Evolutionary conservation across 1,140 invertebrate species (phyloP).

Genomic region (Brachionus paranguensis): DNA sequence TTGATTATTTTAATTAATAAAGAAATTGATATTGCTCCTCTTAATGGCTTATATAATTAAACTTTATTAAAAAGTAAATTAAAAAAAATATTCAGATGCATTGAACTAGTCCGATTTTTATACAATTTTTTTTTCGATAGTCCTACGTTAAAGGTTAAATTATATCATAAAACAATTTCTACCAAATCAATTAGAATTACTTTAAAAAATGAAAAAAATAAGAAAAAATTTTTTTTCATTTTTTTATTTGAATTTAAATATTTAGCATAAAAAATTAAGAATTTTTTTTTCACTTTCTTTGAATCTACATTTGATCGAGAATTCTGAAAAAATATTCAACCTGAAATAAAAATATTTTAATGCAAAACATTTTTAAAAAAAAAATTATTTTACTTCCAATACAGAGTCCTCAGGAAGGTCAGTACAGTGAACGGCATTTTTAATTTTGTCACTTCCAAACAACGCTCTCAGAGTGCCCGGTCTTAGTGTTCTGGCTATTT

Average conservation of each 20-base stretch:
- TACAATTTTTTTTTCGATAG: too few relatives aligned
- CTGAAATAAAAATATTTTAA: constrained; percentile 44
- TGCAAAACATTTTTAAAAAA: not conserved
- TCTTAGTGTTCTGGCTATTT: constrained; percentile 73
- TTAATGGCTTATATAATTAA: too few relatives aligned
- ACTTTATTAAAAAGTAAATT: too few relatives aligned
- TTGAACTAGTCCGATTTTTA: too few relatives aligned
- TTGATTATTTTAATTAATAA: too few relatives aligned
- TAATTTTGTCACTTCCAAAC: constrained; percentile 72
- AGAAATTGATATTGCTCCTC: too few relatives aligned
- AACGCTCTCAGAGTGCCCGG: constrained; percentile 75
- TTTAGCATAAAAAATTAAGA: not conserved
- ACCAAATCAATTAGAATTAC: too few relatives aligned
- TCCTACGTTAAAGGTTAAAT: too few relatives aligned
- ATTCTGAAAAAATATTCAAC: constrained; percentile 55
- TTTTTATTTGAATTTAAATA: not conserved
- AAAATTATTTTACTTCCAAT: constrained; percentile 63
- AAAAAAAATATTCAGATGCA: too few relatives aligned
- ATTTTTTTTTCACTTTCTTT: not conserved
- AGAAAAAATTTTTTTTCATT: not conserved
- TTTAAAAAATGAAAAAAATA: not conserved
- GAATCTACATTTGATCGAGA: constrained; percentile 43
- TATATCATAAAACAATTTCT: too few relatives aligned
- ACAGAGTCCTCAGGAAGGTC: constrained; percentile 78
- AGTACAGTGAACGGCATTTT: constrained; percentile 85